Evolutionary conservation across 2,113 vertebrate species (phyloP).

Genomic region (Brachypteracias leptosomus): DNA sequence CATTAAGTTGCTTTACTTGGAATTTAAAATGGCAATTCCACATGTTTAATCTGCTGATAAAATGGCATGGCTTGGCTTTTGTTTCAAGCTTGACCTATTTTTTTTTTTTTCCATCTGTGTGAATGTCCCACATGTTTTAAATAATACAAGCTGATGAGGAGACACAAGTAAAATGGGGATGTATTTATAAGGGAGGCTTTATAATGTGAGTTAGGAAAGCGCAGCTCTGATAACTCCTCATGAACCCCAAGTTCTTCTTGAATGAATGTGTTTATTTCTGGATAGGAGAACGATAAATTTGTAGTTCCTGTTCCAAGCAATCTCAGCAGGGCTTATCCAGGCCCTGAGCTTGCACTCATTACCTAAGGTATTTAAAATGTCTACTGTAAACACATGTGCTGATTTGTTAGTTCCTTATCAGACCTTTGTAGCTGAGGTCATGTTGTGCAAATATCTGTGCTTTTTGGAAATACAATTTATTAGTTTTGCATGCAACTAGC

Average conservation of each 20-base stretch:
- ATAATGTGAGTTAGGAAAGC: not conserved
- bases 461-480: not conserved
- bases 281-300: not conserved
- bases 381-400: not conserved
- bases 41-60: conserved; percentile 40
- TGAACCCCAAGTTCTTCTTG: not conserved
- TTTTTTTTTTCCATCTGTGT: conserved; percentile 29
- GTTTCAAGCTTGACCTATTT: conserved; percentile 50
- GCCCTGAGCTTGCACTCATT: not conserved
- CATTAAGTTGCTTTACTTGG: not conserved
- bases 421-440: not conserved
- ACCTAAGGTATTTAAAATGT: not conserved
- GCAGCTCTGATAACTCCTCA: not conserved
- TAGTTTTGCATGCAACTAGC: not conserved
- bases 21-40: not conserved
- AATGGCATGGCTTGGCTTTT: conserved; percentile 9
- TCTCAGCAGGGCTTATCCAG: not conserved
- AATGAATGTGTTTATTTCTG: conserved; percentile 3
- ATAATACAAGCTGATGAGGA: conserved; percentile 18
- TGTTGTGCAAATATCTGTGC: not conserved
- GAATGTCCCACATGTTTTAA: conserved; percentile 35
- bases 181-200: not conserved
- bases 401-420: not conserved
- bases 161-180: not conserved
- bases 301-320: not conserved